phyloP scores from a whole-genome alignment of 35 echinoderm and acorn worm species.

The Chiridota heheva region DNA sequence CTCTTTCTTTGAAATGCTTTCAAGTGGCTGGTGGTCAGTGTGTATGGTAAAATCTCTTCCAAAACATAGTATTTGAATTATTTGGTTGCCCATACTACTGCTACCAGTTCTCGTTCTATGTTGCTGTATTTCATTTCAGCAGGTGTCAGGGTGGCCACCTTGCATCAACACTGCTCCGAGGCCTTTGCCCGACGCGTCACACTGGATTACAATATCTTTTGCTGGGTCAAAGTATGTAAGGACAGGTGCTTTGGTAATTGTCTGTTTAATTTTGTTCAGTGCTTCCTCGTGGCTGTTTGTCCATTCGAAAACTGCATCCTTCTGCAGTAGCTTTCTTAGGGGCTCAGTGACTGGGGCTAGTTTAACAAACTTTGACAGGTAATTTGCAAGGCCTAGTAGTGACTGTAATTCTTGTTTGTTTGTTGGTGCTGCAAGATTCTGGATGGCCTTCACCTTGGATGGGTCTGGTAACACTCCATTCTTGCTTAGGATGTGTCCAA shows the following conservation, averaged over 20 bases:
- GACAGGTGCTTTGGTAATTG: background rate
- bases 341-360: conserved; percentile 15
- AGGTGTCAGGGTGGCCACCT: conserved; percentile 10
- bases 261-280: conserved; percentile 7
- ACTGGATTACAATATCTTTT: background rate
- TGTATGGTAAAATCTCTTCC: conserved; percentile 1
- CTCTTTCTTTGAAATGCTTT: conserved; percentile 2
- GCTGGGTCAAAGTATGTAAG: conserved; percentile 8
- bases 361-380: conserved; percentile 11
- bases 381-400: conserved; percentile 2
- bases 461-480: conserved; percentile 7
- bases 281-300: conserved; percentile 25
- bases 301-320: background rate
- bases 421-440: conserved; percentile 24
- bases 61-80: conserved; percentile 39
- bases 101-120: conserved; percentile 13
- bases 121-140: conserved; percentile 37
- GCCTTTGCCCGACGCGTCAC: conserved; percentile 19
- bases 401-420: conserved; percentile 43
- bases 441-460: conserved; percentile 22
- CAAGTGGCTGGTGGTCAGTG: conserved; percentile 30
- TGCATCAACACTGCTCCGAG: conserved; percentile 29
- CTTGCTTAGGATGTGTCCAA: conserved; percentile 12
- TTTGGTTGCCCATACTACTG: conserved; percentile 31
- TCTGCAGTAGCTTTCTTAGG: conserved; percentile 28